Conservation (phyloP, 2,797 vertebrate genomes). For the Notamacropus eugenii region DNA sequence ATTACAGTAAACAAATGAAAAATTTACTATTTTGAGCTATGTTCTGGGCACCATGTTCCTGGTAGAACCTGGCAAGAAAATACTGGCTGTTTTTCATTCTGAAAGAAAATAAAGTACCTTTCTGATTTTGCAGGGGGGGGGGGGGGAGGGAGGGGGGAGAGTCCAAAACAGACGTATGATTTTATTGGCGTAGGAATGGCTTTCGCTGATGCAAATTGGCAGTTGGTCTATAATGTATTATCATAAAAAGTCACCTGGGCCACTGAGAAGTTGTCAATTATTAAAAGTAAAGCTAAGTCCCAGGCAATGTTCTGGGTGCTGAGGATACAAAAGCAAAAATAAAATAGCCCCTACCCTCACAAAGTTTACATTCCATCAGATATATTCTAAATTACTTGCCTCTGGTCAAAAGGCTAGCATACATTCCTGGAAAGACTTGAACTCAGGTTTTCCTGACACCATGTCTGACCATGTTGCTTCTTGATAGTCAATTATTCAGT, state of each 20-base stretch:
- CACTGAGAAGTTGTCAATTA: not conserved
- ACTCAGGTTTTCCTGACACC: not conserved
- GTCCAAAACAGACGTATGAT: not conserved
- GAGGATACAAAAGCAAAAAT: not conserved
- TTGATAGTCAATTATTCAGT: not conserved
- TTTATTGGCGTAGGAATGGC: not conserved
- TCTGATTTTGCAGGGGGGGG: not conserved
- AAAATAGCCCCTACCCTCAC: not conserved
- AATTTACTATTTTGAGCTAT: conserved; percentile 38
- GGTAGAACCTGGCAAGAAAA: conserved; percentile 23
- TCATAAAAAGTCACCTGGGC: not conserved
- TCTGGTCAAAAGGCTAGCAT: not conserved
- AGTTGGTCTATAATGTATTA: not conserved
- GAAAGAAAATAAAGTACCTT: not conserved
- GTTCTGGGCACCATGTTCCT: not conserved
- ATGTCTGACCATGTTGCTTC: not conserved
- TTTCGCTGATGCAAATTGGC: not conserved
- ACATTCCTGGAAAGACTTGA: not conserved
- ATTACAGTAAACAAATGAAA: conserved; percentile 13
- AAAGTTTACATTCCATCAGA: not conserved
- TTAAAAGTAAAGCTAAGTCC: not conserved
- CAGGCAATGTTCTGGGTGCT: not conserved
- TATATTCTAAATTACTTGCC: not conserved
- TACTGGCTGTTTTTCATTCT: conserved; percentile 29
- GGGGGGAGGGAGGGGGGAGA: too few relatives aligned